A percentile compares a stretch with the other conserved stretches of the same genome.
Evolutionary conservation across 2,888 invertebrate genomes (phyloP).

Genomic region (Agonopterix alstromeriana): DNA sequence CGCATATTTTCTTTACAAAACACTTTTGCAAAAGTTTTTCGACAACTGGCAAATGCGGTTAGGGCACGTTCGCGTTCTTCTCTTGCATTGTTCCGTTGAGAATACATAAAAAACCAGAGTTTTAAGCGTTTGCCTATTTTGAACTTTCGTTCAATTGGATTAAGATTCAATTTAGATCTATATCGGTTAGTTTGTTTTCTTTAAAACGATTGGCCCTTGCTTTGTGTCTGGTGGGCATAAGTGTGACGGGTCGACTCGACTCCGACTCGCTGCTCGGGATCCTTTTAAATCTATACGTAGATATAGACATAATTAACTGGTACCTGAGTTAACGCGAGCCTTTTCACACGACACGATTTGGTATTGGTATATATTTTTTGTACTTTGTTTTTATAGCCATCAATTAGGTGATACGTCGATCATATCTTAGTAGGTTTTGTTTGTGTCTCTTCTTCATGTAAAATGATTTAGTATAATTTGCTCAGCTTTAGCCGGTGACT

Average conservation of each 20-base stretch:
- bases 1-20: no score
- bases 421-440: no score
- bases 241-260: conserved; percentile 49
- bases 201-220: conserved; percentile 46
- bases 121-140: conserved; percentile 25
- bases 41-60: conserved; percentile 61
- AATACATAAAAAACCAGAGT: conserved; percentile 39
- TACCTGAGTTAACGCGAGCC: conserved; percentile 58
- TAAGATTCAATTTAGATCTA: conserved; percentile 46
- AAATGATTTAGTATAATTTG: no score
- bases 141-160: conserved; percentile 36
- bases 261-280: conserved; percentile 35
- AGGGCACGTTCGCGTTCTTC: conserved; percentile 73
- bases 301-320: conserved; percentile 65
- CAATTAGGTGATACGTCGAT: no score
- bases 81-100: conserved; percentile 45
- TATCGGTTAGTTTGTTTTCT: conserved; percentile 38
- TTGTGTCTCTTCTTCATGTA: no score
- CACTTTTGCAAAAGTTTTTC: conserved; percentile 31
- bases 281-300: conserved; percentile 51
- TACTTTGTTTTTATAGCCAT: no score
- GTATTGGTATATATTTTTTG: neutral
- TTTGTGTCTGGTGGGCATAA: conserved; percentile 67
- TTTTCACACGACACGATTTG: conserved; percentile 35
- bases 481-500: no score